Percentiles rank a stretch among this genome's conserved stretches.
Conservation (phyloP, 2,113 vertebrate species). For the Corynorhinus townsendii region DNA sequence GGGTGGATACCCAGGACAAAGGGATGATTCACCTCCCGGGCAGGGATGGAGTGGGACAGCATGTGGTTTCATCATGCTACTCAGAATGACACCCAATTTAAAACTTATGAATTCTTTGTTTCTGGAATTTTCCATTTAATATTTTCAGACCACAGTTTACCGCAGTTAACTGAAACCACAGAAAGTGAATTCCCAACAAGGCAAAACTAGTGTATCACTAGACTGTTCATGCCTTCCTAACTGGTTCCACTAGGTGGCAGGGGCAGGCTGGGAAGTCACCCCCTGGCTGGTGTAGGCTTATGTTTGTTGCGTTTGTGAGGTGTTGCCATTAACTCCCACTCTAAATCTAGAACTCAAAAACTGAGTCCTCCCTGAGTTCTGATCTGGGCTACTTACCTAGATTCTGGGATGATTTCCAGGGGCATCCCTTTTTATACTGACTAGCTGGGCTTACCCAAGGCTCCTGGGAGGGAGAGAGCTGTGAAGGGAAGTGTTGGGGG, state of each 20-base stretch:
- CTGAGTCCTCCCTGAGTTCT: neutral
- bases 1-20: neutral
- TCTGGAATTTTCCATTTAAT: neutral
- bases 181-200: neutral
- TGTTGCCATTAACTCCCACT: too few species aligned
- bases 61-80: neutral
- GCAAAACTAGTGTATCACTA: neutral
- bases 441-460: neutral
- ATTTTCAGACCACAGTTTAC: neutral
- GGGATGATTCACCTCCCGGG: neutral
- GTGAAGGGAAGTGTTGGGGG: neutral
- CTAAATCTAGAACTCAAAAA: neutral
- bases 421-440: neutral
- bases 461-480: neutral
- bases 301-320: neutral
- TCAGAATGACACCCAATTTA: neutral
- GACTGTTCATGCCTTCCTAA: neutral
- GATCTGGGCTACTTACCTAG: neutral
- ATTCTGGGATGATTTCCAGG: neutral
- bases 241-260: neutral
- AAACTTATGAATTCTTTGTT: neutral
- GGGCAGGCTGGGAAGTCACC: neutral
- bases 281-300: neutral
- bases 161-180: neutral
- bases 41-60: too few species aligned